Evolutionary conservation across 2,888 invertebrate species (phyloP), one percentile per base, ranked within the genome.

Genomic region (Agrotis ipsilon): DNA sequence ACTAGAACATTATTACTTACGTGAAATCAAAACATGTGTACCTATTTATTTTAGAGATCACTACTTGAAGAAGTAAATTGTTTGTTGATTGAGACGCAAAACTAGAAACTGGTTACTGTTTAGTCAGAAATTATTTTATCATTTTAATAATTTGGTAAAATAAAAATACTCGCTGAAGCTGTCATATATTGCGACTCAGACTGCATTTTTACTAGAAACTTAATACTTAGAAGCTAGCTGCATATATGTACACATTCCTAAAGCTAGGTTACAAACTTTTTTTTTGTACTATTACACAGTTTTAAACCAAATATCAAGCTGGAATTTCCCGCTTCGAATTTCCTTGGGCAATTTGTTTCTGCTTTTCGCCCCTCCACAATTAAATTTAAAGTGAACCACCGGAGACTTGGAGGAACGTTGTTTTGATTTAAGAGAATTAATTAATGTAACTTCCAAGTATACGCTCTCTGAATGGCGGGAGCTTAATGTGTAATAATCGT

Each of bases 361-460:
- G 78, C 79, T 87, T 88, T 85, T 87, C 88, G 81, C 87, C 88
- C 90, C 90, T 89, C 89, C 85, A 88, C 91, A 92, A 93, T 93
- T 92, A 93, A 92, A 93, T 92, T 92, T 91, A 89, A 92, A 92
- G 90, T 89, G 91, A 91, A 91, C 90, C 89, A 89, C 88, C 88
- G 86, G 85, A 89, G 91, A 89, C 88, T 91, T 84, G 84, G 84
- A 87, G 89, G 87, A 87, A 86, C 90, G 89, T 91, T 93, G 93
- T 93, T 94, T 94, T 94, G 93, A 94, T 94, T 94, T 94, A 93
- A 92, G 91, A 86, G 90, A 92, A 92, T 93, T 93, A 92, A 94
- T 94, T 92, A 92, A 89, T 89, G 89, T 90, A 87, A 91, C 88
- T 91, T 90, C 86, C 83, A 86, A 87, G 88, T 87, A 87, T 88